These are phyloP conservation scores for Chaetoderma sp. DNA, from an alignment of 2,888 invertebrate species.

Conservation along the genomic window DNA sequence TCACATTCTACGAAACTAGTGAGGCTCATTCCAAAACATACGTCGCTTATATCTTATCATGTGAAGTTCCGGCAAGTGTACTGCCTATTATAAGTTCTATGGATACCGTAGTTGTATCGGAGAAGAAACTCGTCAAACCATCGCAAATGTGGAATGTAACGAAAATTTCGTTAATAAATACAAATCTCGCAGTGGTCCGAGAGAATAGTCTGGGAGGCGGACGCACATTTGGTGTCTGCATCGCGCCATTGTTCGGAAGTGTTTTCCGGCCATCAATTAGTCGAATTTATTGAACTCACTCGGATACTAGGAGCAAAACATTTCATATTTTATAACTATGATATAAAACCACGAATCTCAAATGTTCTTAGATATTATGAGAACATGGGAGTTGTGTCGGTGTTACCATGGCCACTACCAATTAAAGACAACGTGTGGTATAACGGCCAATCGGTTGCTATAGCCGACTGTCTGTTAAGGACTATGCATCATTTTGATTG, in stretches of 20 bases:
- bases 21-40: constrained; percentile 17
- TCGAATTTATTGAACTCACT: constrained; percentile 43
- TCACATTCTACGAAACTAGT: constrained; percentile 25
- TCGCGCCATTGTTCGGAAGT: constrained; percentile 41
- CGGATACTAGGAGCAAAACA: constrained; percentile 36
- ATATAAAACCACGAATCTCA: constrained; percentile 7
- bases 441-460: constrained; percentile 38
- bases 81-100: neutral
- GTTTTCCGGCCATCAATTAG: constrained; percentile 22
- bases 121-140: neutral
- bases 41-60: neutral
- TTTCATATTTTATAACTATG: constrained; percentile 36
- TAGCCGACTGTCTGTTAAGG: constrained; percentile 42
- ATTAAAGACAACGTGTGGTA: constrained; percentile 35
- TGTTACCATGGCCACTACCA: constrained; percentile 35
- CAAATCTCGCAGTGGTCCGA: neutral
- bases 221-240: constrained; percentile 35
- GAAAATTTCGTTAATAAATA: neutral
- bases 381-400: constrained; percentile 21
- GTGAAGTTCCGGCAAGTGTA: neutral
- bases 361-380: constrained; percentile 30
- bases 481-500: constrained; percentile 35
- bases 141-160: neutral
- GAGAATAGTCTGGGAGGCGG: neutral
- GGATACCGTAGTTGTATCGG: too few species aligned